Base-by-base conservation (phyloP, 1,140 invertebrate species). In the Drosophila santomea region DNA sequence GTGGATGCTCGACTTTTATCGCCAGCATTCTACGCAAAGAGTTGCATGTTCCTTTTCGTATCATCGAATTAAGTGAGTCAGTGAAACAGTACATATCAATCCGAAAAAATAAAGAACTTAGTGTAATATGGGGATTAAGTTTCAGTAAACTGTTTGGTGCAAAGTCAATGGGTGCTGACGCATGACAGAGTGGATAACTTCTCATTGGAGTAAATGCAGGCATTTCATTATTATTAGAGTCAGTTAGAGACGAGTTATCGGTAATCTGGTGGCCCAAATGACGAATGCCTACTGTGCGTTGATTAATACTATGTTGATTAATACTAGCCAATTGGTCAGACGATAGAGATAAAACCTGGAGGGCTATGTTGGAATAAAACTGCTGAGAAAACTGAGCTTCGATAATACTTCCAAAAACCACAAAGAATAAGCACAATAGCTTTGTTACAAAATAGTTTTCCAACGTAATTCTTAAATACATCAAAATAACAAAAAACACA, bases 301-400 rank as follows among this genome's bases (percentile, higher is more conserved):
- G 68, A 72, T 72, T 58, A 57, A 47, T 71, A 39, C 56, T 57
- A 60, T 64, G n/a, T n/a, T n/a, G n/a, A n/a, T n/a, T n/a, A n/a
- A n/a, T n/a, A n/a, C n/a, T 10, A 28, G 41, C 28, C 44, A 58
- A 44, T 45, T 20, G 39, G 17, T 54, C 39, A 55, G 56, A 25
- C 52, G 44, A n/a, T n/a, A 11, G 6, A 60, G 61, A 50, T 66
- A 35, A 44, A 2, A 3, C 10, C 32, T 28, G 38, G 17, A 32
- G n/a, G 2, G 4, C 10, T 4, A 12, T n/a, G 32, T 38, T 54
- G 14, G 38, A 17, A 54, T 25, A 12, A 15, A 36, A 54, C 3
- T 2, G 2, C 32, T 32, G 32, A 32, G 32, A 8, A 32, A 32
- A 32, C 7, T 7, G 25, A 4, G 25, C 25, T 25, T 32, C 6